phyloP scores from a whole-genome alignment of 1,140 invertebrate genomes.

The Polypedilum vanderplanki region DNA sequence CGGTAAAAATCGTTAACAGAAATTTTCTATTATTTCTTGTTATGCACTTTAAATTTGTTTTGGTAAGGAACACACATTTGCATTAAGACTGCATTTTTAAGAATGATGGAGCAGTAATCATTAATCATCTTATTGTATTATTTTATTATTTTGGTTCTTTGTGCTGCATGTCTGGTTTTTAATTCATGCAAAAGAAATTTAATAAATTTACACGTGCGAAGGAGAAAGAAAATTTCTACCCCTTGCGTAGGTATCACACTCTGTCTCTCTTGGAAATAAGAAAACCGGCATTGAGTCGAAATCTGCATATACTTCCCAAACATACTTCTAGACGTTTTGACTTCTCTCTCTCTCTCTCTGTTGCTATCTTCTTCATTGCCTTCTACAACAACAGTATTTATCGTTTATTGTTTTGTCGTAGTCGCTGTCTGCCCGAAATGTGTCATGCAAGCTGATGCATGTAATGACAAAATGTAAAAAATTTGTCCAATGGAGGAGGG shows the following conservation, averaged over 20 bases:
- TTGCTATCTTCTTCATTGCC: not conserved
- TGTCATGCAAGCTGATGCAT: conserved; percentile 16
- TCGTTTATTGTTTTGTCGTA: not conserved
- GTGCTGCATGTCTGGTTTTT: not conserved
- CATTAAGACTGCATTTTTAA: not conserved
- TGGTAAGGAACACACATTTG: not conserved
- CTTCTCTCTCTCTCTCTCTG: not conserved
- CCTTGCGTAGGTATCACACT: too few species aligned
- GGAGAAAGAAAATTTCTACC: too few species aligned
- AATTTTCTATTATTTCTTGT: too few species aligned
- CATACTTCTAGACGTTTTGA: not conserved
- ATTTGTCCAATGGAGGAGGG: conserved; percentile 7
- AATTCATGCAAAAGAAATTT: too few species aligned
- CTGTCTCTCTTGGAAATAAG: too few species aligned
- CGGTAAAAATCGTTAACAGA: too few species aligned
- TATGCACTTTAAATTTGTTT: not conserved
- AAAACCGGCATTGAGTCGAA: not conserved
- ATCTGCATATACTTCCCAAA: conserved; percentile 10
- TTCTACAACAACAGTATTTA: not conserved
- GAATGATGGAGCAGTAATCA: conserved; percentile 5
- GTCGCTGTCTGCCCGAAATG: not conserved
- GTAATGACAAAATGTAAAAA: not conserved
- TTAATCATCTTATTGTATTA: conserved; percentile 2
- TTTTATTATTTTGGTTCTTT: not conserved
- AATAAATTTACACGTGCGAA: too few species aligned